These are phyloP conservation scores for Hoplodrina blanda DNA, from an alignment of 2,888 invertebrate genomes.

Conservation along the genomic window DNA sequence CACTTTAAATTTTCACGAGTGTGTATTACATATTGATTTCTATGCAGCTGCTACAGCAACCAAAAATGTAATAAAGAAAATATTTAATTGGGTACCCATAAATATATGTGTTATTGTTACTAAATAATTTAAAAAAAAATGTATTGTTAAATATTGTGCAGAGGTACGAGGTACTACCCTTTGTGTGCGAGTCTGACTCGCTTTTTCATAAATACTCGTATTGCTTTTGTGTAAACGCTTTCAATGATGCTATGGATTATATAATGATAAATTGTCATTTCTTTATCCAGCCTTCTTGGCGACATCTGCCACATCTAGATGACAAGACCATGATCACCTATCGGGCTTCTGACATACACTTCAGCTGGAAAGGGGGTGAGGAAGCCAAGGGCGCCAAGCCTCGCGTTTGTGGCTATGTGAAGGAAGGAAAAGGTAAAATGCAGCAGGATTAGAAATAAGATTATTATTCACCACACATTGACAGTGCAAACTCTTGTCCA, in stretches of 20 bases:
- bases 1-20: too few species aligned
- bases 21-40: too few species aligned
- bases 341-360: constrained; percentile 96
- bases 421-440: constrained; percentile 92
- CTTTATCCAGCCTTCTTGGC: constrained; percentile 96
- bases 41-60: too few species aligned
- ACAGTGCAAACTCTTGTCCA: too few species aligned
- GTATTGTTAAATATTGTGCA: too few species aligned
- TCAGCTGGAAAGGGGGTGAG: constrained; percentile 93
- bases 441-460: not conserved
- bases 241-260: not conserved
- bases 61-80: too few species aligned
- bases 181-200: too few species aligned
- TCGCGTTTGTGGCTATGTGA: constrained; percentile 95
- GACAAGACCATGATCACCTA: constrained; percentile 97
- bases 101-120: too few species aligned
- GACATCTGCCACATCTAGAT: constrained; percentile 94
- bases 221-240: not conserved
- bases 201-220: not conserved
- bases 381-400: constrained; percentile 89
- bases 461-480: too few species aligned
- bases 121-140: too few species aligned
- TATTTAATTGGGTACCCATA: too few species aligned
- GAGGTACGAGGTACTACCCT: too few species aligned
- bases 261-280: not conserved